phyloP scores from a whole-genome alignment of 1,140 invertebrate species.

The Thereuonema tuberculata region DNA sequence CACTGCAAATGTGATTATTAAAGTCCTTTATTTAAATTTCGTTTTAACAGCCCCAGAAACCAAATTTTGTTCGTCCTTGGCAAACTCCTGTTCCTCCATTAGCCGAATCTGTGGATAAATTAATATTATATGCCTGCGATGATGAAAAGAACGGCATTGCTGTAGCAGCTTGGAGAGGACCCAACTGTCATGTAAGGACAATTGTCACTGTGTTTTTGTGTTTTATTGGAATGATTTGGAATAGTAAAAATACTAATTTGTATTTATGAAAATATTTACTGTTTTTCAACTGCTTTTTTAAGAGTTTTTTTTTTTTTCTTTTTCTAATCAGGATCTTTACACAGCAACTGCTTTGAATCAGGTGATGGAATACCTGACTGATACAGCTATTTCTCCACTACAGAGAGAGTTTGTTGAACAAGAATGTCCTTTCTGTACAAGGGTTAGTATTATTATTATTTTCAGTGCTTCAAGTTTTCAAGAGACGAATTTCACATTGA shows the following conservation, averaged over 20 bases:
- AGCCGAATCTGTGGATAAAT: constrained; percentile 34
- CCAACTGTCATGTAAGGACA: constrained; percentile 33
- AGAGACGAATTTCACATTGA: neutral
- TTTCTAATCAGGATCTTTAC: neutral
- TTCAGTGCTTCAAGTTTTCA: too few species aligned
- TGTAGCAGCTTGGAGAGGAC: constrained; percentile 66
- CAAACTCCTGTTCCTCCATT: constrained; percentile 51
- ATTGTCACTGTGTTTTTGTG: too few species aligned
- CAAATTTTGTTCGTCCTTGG: constrained; percentile 57
- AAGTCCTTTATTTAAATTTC: constrained; percentile 8
- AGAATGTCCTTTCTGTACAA: constrained; percentile 62
- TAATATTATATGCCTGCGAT: constrained; percentile 60
- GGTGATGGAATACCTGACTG: constrained; percentile 68
- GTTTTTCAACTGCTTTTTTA: neutral
- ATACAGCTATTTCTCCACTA: constrained; percentile 67
- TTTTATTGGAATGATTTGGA: too few species aligned
- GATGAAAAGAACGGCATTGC: constrained; percentile 73
- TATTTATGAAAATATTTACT: too few species aligned
- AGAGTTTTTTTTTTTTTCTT: neutral
- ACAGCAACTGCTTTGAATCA: constrained; percentile 47
- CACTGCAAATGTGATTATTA: too few species aligned
- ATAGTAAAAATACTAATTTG: too few species aligned
- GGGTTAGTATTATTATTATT: constrained; percentile 37
- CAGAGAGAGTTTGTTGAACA: constrained; percentile 71
- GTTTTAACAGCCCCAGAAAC: constrained; percentile 37